Conservation (phyloP, 2,797 vertebrate species). For the Dendrocincla fuliginosa region DNA sequence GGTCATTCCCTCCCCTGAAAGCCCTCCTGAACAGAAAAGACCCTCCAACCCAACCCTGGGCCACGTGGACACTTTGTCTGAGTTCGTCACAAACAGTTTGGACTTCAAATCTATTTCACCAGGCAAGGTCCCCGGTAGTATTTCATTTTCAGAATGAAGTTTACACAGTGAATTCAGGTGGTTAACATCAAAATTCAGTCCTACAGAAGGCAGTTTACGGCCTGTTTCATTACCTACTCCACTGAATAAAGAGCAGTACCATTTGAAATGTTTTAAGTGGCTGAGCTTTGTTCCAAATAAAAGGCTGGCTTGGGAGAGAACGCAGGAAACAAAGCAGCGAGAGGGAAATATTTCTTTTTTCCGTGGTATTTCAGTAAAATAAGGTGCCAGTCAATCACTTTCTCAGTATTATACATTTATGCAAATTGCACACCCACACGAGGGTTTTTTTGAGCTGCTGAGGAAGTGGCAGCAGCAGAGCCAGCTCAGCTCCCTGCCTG, state of each 20-base stretch:
- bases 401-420: conserved; percentile 39
- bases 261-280: not conserved
- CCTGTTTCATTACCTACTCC: not conserved
- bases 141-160: not conserved
- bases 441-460: conserved; percentile 32
- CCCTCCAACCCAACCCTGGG: not conserved
- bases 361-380: conserved; percentile 43
- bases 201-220: not conserved
- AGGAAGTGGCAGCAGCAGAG: conserved; percentile 42
- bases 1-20: not conserved
- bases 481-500: conserved; percentile 24
- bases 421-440: conserved; percentile 12
- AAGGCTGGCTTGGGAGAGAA: not conserved
- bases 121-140: not conserved
- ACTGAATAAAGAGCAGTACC: not conserved
- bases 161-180: not conserved
- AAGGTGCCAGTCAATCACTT: conserved; percentile 57
- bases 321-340: not conserved
- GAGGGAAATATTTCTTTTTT: conserved; percentile 30
- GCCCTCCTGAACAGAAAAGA: not conserved
- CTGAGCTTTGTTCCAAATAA: conserved; percentile 1
- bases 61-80: accelerated
- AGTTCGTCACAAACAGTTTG: accelerated
- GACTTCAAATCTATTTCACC: not conserved
- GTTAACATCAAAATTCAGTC: not conserved